These are phyloP conservation scores for Macrophya annulata DNA, from an alignment of 2,888 invertebrate genomes.

Conservation along the genomic window DNA sequence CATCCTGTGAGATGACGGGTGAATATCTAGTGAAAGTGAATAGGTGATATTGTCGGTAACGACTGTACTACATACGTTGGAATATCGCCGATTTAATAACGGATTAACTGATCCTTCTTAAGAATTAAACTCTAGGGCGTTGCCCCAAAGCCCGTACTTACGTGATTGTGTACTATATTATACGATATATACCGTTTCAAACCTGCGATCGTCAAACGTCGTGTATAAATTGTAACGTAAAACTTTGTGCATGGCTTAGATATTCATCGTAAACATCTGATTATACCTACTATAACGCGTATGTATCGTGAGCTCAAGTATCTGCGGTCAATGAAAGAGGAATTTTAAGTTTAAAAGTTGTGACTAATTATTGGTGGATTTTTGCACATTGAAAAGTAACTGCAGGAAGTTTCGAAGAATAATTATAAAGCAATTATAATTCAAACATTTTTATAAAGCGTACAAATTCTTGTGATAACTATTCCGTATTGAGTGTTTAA, in stretches of 20 bases:
- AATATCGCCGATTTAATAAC: neutral
- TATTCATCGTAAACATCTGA: constrained; percentile 14
- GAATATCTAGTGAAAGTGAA: neutral
- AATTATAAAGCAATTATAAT: too few species aligned
- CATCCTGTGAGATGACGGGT: constrained; percentile 1
- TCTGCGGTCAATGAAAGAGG: neutral
- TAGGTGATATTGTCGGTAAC: constrained; percentile 2
- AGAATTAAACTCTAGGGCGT: constrained; percentile 40
- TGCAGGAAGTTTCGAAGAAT: neutral
- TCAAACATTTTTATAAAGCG: neutral
- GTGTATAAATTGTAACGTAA: constrained; percentile 4
- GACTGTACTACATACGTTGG: neutral
- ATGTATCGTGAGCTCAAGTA: neutral
- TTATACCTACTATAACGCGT: constrained; percentile 2
- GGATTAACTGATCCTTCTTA: constrained; percentile 37
- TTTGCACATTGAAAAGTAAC: neutral
- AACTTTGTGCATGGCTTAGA: neutral
- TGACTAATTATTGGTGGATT: neutral
- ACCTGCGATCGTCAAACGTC: constrained; percentile 1
- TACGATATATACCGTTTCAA: neutral
- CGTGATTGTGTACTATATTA: neutral
- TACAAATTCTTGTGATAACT: neutral
- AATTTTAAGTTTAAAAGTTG: neutral
- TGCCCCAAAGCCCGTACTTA: constrained; percentile 21
- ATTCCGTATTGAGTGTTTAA: neutral